phyloP scores from a whole-genome alignment of 2,888 invertebrate genomes.

The Adelognathus sp. region DNA sequence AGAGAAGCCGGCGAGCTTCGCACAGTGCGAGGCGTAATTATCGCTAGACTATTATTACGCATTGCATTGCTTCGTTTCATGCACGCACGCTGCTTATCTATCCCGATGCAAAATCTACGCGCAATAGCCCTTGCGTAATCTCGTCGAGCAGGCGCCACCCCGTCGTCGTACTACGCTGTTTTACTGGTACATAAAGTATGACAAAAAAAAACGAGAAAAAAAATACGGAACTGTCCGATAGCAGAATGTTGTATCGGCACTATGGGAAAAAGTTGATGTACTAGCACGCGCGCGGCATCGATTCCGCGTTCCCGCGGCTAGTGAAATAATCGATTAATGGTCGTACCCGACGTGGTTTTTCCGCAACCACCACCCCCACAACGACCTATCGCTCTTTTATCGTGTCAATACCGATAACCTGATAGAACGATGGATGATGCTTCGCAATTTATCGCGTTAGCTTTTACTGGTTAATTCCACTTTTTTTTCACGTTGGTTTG shows the following conservation, averaged over 20 bases:
- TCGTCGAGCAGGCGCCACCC: slow-evolving; percentile 54
- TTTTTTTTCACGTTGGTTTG: background rate
- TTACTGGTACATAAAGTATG: background rate
- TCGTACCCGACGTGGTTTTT: slow-evolving; percentile 3
- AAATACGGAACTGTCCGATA: background rate
- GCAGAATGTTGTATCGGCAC: background rate
- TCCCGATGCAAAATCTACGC: slow-evolving; percentile 51
- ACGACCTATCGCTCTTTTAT: slow-evolving; percentile 32
- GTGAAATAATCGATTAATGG: slow-evolving; percentile 50
- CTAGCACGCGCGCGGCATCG: too few species aligned
- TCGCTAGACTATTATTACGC: slow-evolving; percentile 9
- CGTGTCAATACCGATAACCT: slow-evolving; percentile 53
- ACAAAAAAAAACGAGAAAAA: background rate
- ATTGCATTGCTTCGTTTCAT: slow-evolving; percentile 7
- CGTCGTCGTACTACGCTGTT: slow-evolving; percentile 4
- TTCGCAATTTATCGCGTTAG: slow-evolving; percentile 47
- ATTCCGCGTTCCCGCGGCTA: slow-evolving; percentile 31
- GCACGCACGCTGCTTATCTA: background rate
- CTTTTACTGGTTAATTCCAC: slow-evolving; percentile 2
- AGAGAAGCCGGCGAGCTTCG: background rate
- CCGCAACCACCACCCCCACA: too few species aligned
- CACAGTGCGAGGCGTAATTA: slow-evolving; percentile 38
- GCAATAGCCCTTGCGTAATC: slow-evolving; percentile 49
- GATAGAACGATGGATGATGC: slow-evolving; percentile 47
- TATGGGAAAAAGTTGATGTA: background rate